Conservation (phyloP, 2,797 vertebrate species). For the Rhynchonycteris naso region DNA sequence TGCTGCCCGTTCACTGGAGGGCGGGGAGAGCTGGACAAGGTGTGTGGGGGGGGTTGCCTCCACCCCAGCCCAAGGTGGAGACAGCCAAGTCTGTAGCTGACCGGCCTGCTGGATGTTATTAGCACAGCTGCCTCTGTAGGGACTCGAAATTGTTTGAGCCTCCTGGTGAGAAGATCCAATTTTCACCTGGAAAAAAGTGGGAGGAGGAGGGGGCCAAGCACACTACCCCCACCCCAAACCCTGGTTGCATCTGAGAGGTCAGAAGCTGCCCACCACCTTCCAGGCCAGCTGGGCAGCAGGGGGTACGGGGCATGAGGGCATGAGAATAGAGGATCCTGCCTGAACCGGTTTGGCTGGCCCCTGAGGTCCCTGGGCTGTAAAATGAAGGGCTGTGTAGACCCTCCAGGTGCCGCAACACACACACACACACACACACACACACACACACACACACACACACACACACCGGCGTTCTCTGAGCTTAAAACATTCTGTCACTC, state of each 20-base stretch:
- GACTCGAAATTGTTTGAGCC: slow-evolving; percentile 50
- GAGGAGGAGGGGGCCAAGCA: not conserved
- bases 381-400: accelerated
- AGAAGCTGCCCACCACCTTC: accelerated
- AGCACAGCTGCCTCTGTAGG: not conserved
- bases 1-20: accelerated
- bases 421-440: not conserved
- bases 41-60: accelerated
- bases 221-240: accelerated
- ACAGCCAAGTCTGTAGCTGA: accelerated
- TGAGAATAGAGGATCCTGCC: no score
- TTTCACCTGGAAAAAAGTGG: slow-evolving; percentile 51
- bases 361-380: not conserved
- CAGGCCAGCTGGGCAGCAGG: not conserved
- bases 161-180: slow-evolving; percentile 64
- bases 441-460: not conserved
- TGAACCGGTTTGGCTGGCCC: not conserved
- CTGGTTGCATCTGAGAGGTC: not conserved
- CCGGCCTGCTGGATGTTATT: accelerated
- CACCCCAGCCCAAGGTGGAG: accelerated
- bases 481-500: not conserved
- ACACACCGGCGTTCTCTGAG: not conserved
- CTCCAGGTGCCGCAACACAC: not conserved
- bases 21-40: not conserved
- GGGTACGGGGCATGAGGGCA: accelerated